Conservation (phyloP, 2,113 vertebrate species). For the Cephalopterus ornatus region DNA sequence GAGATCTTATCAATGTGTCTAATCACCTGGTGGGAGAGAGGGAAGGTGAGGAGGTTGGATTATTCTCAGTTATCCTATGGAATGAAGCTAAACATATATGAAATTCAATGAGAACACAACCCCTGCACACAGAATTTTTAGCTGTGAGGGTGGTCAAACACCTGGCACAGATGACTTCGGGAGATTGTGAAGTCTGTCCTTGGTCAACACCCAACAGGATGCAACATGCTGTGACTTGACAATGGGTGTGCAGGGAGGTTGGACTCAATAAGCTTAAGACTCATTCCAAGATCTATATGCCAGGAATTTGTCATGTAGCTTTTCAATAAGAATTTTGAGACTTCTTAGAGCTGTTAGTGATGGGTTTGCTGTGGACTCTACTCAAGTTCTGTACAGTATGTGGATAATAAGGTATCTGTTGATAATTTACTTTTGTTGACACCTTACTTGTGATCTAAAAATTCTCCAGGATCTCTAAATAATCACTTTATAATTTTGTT, state of each 20-base stretch:
- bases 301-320: neutral
- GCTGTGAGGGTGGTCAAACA: neutral
- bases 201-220: neutral
- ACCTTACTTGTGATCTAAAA: neutral
- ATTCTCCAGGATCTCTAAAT: neutral
- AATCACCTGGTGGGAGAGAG: neutral
- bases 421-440: neutral
- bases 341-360: neutral
- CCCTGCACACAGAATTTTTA: neutral
- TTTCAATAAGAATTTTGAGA: neutral
- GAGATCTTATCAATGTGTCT: neutral
- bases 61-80: neutral
- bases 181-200: neutral
- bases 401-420: neutral
- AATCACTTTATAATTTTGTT: neutral
- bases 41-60: neutral
- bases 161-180: neutral
- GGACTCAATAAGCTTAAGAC: neutral
- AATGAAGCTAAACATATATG: neutral
- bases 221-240: neutral
- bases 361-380: neutral
- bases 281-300: neutral
- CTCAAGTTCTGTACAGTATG: rapidly evolving
- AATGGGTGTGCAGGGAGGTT: rapidly evolving
- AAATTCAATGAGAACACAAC: neutral